Percentiles rank a stretch among this genome's conserved stretches.
These are phyloP conservation scores for Brachirus orientalis DNA, from an alignment of 2,113 vertebrate genomes.

Conservation along the genomic window DNA sequence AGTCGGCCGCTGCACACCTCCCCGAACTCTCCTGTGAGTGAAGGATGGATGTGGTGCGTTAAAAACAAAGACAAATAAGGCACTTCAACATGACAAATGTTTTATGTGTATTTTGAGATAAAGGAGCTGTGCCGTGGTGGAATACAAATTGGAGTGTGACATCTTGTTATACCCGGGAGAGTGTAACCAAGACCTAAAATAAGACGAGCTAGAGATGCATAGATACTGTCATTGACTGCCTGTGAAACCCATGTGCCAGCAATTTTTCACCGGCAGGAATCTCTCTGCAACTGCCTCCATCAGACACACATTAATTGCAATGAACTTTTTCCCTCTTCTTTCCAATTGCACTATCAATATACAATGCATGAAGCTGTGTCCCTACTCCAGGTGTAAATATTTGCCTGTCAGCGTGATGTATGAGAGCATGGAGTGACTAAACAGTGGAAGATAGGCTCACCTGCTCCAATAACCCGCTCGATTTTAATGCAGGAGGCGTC, in stretches of 20 bases:
- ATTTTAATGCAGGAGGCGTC: conserved; percentile 99
- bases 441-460: conserved; percentile 87
- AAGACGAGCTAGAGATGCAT: conserved; percentile 69
- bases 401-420: conserved; percentile 90
- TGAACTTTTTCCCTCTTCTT: conserved; percentile 54
- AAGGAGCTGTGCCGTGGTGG: conserved; percentile 65
- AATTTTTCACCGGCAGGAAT: conserved; percentile 71
- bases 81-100: conserved; percentile 63
- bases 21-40: conserved; percentile 92
- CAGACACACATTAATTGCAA: conserved; percentile 77
- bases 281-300: conserved; percentile 35
- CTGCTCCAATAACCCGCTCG: conserved; percentile 97
- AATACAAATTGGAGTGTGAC: conserved; percentile 66
- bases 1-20: conserved; percentile 97
- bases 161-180: conserved; percentile 67
- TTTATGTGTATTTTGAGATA: conserved; percentile 62
- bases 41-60: conserved; percentile 6
- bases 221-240: conserved; percentile 69
- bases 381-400: conserved; percentile 87
- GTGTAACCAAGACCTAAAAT: conserved; percentile 68
- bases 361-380: conserved; percentile 62
- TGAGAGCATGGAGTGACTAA: conserved; percentile 82
- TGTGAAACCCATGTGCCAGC: conserved; percentile 72
- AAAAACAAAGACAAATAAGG: conserved; percentile 14
- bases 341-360: conserved; percentile 68